Conservation (phyloP, 2,797 vertebrate species). For the Buceros bicornis region DNA sequence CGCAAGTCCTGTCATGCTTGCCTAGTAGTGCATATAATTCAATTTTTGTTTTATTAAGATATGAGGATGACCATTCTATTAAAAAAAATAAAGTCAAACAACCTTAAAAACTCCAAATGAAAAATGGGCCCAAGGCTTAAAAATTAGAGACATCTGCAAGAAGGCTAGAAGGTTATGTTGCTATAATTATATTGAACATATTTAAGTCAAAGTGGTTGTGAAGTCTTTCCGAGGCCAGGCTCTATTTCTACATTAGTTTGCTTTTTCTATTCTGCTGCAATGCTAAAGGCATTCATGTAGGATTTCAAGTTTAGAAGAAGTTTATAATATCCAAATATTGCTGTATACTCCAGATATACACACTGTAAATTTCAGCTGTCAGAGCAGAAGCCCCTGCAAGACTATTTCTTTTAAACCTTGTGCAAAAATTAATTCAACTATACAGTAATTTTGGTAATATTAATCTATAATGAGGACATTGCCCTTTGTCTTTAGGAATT, state of each 20-base stretch:
- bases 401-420: neutral
- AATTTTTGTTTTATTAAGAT: conserved; percentile 91
- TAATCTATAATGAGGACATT: neutral
- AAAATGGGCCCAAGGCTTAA: conserved; percentile 28
- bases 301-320: neutral
- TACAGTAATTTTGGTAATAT: neutral
- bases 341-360: neutral
- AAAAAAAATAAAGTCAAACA: conserved; percentile 38
- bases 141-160: conserved; percentile 43
- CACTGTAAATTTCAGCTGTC: neutral
- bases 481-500: neutral
- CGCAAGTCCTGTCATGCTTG: conserved; percentile 86
- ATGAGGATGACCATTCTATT: conserved; percentile 78
- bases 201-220: neutral
- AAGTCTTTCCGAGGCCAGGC: neutral
- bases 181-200: neutral
- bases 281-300: neutral
- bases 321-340: neutral
- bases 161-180: neutral
- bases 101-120: conserved; percentile 40
- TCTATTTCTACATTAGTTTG: neutral
- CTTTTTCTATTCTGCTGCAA: neutral
- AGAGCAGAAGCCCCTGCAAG: neutral
- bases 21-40: conserved; percentile 83
- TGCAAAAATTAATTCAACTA: neutral